A percentile compares a stretch with the other conserved stretches of the same genome.
phyloP scores from a whole-genome alignment of 2,113 vertebrate species.

The Clarias macrocephalus region DNA sequence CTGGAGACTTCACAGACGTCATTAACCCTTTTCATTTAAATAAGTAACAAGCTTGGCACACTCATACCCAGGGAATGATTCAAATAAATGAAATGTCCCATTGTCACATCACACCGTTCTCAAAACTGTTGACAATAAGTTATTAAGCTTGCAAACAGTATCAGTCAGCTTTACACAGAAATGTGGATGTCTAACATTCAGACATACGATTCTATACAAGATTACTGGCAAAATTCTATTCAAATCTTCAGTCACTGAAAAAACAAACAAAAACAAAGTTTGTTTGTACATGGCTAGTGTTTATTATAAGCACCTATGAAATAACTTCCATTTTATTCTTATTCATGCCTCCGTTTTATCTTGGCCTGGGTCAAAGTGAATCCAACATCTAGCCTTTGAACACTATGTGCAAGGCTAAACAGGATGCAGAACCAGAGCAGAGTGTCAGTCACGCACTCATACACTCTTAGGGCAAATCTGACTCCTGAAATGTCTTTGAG shows the following conservation, averaged over 20 bases:
- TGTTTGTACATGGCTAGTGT: neutral
- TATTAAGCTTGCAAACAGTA: neutral
- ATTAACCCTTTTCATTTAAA: slow-evolving; percentile 52
- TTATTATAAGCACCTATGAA: neutral
- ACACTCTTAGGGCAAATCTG: neutral
- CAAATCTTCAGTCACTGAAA: slow-evolving; percentile 2
- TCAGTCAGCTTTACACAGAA: neutral
- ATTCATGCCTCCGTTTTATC: neutral
- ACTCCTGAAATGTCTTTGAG: neutral
- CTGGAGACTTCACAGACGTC: slow-evolving; percentile 45
- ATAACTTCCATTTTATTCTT: neutral
- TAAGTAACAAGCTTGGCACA: slow-evolving; percentile 49
- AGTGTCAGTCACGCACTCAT: neutral
- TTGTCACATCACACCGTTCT: neutral
- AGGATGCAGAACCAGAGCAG: neutral
- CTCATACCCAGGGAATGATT: neutral
- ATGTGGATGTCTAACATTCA: neutral
- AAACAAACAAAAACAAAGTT: neutral
- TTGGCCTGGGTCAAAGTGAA: neutral
- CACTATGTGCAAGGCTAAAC: neutral
- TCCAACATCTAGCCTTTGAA: neutral
- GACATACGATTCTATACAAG: neutral
- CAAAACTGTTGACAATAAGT: neutral
- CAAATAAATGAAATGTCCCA: slow-evolving; percentile 2
- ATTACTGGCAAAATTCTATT: neutral